A percentile compares a stretch with the other conserved stretches of the same genome.
Conservation (phyloP, 2,888 invertebrate species). For the Drosophila koepferae region DNA sequence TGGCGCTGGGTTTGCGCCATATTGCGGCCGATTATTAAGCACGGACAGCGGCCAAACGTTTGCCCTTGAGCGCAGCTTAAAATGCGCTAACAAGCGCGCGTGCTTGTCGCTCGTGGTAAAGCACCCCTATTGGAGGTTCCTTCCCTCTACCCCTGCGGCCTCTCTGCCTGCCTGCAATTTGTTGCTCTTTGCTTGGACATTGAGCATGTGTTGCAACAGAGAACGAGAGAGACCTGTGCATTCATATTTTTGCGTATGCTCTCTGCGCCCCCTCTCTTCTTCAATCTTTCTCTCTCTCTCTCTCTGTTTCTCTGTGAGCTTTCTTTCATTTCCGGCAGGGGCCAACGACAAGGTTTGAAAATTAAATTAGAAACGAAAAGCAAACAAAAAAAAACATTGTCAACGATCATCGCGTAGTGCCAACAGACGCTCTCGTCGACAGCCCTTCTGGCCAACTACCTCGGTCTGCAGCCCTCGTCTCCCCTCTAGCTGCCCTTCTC, state of each 20-base stretch:
- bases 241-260: conserved; percentile 37
- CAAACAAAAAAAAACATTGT: conserved; percentile 20
- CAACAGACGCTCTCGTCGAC: not conserved
- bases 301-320: not conserved
- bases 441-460: not conserved
- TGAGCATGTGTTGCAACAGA: conserved; percentile 21
- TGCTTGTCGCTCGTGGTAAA: conserved; percentile 38
- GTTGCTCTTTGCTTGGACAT: not conserved
- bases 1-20: conserved; percentile 17
- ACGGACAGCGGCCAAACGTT: conserved; percentile 30
- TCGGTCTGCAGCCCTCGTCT: not conserved
- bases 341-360: conserved; percentile 61
- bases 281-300: not conserved
- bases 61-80: conserved; percentile 63
- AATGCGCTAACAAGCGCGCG: conserved; percentile 67
- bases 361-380: conserved; percentile 74
- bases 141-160: not conserved
- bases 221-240: conserved; percentile 32
- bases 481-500: not conserved
- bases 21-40: conserved; percentile 60
- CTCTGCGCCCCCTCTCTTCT: not conserved
- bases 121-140: not conserved
- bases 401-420: conserved; percentile 27
- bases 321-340: conserved; percentile 45
- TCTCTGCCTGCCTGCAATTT: conserved; percentile 2